Evolutionary conservation across 2,888 invertebrate species (phyloP).

Genomic region (Melanchra persicariae): DNA sequence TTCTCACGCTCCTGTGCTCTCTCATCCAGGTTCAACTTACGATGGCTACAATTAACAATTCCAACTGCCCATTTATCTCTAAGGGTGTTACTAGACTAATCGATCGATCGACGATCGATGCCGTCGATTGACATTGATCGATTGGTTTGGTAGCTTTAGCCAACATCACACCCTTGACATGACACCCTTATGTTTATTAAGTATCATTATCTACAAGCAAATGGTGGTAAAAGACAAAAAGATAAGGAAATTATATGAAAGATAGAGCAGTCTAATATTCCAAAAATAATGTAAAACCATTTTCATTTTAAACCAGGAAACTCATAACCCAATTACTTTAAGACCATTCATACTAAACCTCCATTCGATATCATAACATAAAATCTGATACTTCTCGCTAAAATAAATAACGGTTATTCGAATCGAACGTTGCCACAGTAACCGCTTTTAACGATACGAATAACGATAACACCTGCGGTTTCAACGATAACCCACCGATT

Average conservation of each 20-base stretch:
- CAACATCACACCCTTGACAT: too few species aligned
- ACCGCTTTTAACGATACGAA: conserved; percentile 71
- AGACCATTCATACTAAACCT: conserved; percentile 39
- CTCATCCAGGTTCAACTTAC: too few species aligned
- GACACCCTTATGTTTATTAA: too few species aligned
- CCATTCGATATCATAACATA: conserved; percentile 47
- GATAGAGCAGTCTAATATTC: background rate
- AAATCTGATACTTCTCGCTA: conserved; percentile 54
- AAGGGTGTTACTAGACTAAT: too few species aligned
- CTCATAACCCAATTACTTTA: conserved; percentile 29
- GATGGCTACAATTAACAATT: too few species aligned
- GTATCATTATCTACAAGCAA: background rate
- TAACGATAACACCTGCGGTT: conserved; percentile 74
- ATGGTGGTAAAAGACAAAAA: background rate
- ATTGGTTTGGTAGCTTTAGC: too few species aligned
- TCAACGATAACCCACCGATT: conserved; percentile 63
- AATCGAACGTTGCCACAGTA: conserved; percentile 67
- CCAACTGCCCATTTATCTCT: too few species aligned
- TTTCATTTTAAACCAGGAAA: conserved; percentile 19
- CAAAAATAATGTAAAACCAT: conserved; percentile 18
- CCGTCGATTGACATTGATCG: too few species aligned
- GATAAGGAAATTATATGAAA: background rate
- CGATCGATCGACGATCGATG: too few species aligned
- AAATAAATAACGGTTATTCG: conserved; percentile 73
- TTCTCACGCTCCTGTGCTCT: too few species aligned